Percentiles rank a stretch among this genome's conserved stretches.
Conservation (phyloP, 2,113 vertebrate species). For the Corythornis madagascariensis region DNA sequence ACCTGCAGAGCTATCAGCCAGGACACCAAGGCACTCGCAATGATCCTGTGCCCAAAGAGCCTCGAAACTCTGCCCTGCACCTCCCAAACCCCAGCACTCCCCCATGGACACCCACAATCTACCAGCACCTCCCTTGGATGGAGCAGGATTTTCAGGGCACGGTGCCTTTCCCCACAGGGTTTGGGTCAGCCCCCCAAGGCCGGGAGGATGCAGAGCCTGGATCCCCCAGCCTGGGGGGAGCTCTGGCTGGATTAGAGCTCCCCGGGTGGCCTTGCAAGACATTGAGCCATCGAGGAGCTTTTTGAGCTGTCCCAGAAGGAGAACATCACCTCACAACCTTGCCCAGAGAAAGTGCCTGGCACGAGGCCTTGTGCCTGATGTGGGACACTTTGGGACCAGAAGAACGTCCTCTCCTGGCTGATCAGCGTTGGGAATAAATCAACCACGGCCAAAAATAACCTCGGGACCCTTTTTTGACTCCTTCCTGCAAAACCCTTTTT, state of each 20-base stretch:
- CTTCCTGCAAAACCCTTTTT: not conserved
- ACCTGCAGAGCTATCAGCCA: not conserved
- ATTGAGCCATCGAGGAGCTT: not conserved
- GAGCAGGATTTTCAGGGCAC: not conserved
- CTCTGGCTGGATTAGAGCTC: not conserved
- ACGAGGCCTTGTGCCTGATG: not conserved
- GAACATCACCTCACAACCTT: not conserved
- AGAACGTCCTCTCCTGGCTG: constrained; percentile 26
- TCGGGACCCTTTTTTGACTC: constrained; percentile 6
- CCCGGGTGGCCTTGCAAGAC: fast-evolving
- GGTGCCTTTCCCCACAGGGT: not conserved
- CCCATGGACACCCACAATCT: not conserved
- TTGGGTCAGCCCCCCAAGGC: not conserved
- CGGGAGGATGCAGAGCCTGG: not conserved
- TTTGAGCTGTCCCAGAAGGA: not conserved
- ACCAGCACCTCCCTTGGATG: not conserved
- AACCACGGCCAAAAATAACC: constrained; percentile 44
- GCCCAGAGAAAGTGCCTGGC: not conserved
- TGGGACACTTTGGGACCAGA: constrained; percentile 54
- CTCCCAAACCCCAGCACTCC: not conserved
- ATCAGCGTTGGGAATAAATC: not conserved
- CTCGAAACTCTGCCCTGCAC: not conserved
- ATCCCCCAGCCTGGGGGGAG: not conserved
- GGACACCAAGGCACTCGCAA: fast-evolving
- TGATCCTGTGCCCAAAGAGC: fast-evolving